Percentiles rank a stretch among this genome's conserved stretches.
These are phyloP conservation scores for Solenodon paradoxus DNA, from an alignment of 2,113 vertebrate species.

Conservation along the genomic window DNA sequence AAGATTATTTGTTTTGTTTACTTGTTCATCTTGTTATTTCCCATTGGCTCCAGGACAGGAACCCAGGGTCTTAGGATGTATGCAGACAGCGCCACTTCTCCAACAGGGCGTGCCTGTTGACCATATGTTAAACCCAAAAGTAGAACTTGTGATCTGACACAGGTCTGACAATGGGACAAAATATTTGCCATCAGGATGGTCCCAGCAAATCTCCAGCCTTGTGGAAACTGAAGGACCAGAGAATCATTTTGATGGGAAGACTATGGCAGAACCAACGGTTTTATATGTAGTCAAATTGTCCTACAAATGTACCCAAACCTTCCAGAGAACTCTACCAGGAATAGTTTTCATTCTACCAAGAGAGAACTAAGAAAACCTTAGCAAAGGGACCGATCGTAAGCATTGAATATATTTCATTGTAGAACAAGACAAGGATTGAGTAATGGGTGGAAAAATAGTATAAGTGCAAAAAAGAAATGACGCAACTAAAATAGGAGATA, in stretches of 20 bases:
- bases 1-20: too few species aligned
- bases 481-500: background rate
- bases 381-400: background rate
- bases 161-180: background rate
- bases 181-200: background rate
- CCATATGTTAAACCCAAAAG: background rate
- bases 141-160: background rate
- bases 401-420: background rate
- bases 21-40: too few species aligned
- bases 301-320: background rate
- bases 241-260: background rate
- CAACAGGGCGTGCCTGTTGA: too few species aligned
- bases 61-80: too few species aligned
- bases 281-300: background rate
- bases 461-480: background rate
- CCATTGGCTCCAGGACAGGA: too few species aligned
- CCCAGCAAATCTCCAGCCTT: background rate
- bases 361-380: background rate
- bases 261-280: background rate
- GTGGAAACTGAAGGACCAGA: background rate
- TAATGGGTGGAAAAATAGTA: background rate
- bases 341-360: background rate
- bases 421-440: background rate
- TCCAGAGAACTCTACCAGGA: background rate
- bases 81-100: too few species aligned